Conservation (phyloP, 2,797 vertebrate genomes). For the Scleropages formosus region DNA sequence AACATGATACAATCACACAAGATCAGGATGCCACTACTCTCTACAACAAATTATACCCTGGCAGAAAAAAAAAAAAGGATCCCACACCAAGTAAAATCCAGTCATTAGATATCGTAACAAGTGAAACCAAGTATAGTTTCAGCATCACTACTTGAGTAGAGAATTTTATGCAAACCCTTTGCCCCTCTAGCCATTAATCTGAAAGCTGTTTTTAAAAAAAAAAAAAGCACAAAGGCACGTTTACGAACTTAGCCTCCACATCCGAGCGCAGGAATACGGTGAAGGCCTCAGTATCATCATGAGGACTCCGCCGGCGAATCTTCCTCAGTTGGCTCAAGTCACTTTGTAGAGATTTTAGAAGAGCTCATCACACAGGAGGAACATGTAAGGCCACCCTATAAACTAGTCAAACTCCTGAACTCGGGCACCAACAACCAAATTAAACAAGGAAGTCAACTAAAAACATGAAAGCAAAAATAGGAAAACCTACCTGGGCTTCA, state of each 20-base stretch:
- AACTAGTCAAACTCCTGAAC: not conserved
- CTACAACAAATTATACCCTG: no score
- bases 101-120: no score
- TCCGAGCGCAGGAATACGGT: conserved; percentile 96
- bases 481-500: conserved; percentile 85
- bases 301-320: conserved; percentile 90
- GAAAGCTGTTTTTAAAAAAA: not conserved
- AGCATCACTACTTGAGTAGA: no score
- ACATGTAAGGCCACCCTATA: not conserved
- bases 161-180: no score
- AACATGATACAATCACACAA: no score
- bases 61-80: no score
- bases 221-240: not conserved
- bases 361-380: not conserved
- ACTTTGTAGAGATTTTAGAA: conserved; percentile 56
- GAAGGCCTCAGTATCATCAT: conserved; percentile 94
- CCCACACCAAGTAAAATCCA: no score
- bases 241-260: conserved; percentile 89
- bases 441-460: not conserved
- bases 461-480: not conserved
- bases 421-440: not conserved
- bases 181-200: no score
- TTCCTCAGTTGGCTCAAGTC: conserved; percentile 91
- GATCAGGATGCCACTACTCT: no score
- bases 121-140: no score